Base-by-base conservation (phyloP, 2,797 vertebrate species). In the Enteromius afrohamiltoni region DNA sequence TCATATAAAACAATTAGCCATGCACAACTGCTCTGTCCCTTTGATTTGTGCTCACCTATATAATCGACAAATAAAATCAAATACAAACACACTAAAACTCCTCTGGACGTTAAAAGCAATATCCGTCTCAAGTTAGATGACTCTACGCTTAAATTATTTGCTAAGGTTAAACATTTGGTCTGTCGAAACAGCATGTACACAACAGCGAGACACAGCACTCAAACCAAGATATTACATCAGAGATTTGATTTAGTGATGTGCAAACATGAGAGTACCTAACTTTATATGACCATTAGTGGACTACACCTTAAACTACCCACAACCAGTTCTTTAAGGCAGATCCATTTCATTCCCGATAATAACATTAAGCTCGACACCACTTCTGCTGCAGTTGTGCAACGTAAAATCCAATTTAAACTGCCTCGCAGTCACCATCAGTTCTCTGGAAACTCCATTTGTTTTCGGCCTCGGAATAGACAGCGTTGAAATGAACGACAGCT, bases 321-420 rank as follows among this genome's bases (percentile, higher is more conserved):
- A 68, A 60, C 79, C 70, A 67, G 47, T 82, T 87, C 70, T 82
- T 87, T 86, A 88, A 86, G 64, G 83, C 85, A 42, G 80, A 70
- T 83, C 67, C 71, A 55, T 86, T 86, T 79, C 53, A 65, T 85
- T 86, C 75, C 69, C 40, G 40, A 42, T 80, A 80, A 81, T 55
- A 85, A 80, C 37, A 37, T 7, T 75, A 75, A 53, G 82, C 53
- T 80, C 62, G 6, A 83, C 82, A 87, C 82, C 40, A 40, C 53
- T 79, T 73, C 79, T 77, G 65, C 78, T 73, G 75, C 80, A 69
- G 81, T 51, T 81, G 85, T 85, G 85, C 47, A 62, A 58, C 3
- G 23, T 70, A 80, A 87, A 87, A 88, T 86, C 86, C 71, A 86
- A 88, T 88, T 88, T 86, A 85, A 88, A 82, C 79, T 87, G 86